These are phyloP conservation scores for Globodera rostochiensis DNA, from an alignment of 1,140 invertebrate genomes.

Conservation along the genomic window DNA sequence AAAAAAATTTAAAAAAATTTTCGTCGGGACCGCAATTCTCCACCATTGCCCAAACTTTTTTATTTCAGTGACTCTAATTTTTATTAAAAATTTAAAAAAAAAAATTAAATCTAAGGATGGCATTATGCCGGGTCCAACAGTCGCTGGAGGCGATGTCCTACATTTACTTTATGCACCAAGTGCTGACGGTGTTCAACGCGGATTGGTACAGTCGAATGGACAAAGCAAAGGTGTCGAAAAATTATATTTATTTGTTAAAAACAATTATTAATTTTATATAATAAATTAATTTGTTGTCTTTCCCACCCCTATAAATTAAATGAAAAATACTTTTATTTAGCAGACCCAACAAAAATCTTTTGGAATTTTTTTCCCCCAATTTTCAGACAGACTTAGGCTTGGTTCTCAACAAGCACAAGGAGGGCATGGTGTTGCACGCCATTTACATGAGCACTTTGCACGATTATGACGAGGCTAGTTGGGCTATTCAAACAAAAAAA, in stretches of 20 bases:
- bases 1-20: no score
- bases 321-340: background rate
- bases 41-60: no score
- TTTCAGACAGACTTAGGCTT: conserved; percentile 22
- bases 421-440: conserved; percentile 38
- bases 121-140: conserved; percentile 33
- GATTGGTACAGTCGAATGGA: background rate
- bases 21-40: no score
- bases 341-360: conserved; percentile 1
- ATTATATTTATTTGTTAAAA: background rate
- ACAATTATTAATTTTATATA: no score
- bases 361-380: background rate
- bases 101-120: conserved; percentile 21
- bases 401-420: background rate
- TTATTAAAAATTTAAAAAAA: no score
- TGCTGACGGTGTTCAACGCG: background rate
- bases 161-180: conserved; percentile 22
- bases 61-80: no score
- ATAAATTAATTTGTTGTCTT: background rate
- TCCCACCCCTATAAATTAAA: background rate
- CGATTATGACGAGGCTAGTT: conserved; percentile 44
- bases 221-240: background rate
- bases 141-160: conserved; percentile 40
- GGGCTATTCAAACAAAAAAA: background rate
- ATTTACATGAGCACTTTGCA: conserved; percentile 44